These are phyloP conservation scores for Mycalesis mineus DNA, from an alignment of 2,888 invertebrate genomes.

Conservation along the genomic window DNA sequence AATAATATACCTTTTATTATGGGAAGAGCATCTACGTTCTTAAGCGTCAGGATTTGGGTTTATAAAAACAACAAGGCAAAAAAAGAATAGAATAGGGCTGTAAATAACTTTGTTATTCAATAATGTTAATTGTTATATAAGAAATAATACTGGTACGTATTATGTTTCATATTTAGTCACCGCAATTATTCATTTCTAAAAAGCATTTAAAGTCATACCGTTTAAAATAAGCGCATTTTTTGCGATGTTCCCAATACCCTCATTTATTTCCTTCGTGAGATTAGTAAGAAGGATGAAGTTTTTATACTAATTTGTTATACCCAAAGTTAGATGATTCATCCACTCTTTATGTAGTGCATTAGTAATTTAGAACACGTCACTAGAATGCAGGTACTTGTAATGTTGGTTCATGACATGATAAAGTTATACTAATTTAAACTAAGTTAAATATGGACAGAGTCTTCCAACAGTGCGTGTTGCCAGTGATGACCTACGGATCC, in stretches of 20 bases:
- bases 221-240: too few species aligned
- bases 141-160: too few species aligned
- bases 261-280: slow-evolving; percentile 17
- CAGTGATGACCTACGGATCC: too few species aligned
- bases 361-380: slow-evolving; percentile 15
- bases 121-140: too few species aligned
- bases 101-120: too few species aligned
- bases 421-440: neutral
- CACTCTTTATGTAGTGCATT: slow-evolving; percentile 8
- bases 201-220: neutral
- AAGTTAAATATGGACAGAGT: too few species aligned
- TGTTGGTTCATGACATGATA: neutral
- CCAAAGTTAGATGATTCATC: slow-evolving; percentile 20
- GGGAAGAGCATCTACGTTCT: too few species aligned
- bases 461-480: too few species aligned
- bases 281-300: slow-evolving; percentile 15
- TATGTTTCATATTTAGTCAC: neutral
- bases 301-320: slow-evolving; percentile 22
- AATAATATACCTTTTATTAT: neutral
- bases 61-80: too few species aligned
- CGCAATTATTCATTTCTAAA: neutral
- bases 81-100: too few species aligned
- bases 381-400: slow-evolving; percentile 2
- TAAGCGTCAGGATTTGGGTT: too few species aligned
- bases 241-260: slow-evolving; percentile 7